These are phyloP conservation scores for Mimumesa dahlbomi DNA, from an alignment of 2,888 invertebrate species.

Conservation along the genomic window DNA sequence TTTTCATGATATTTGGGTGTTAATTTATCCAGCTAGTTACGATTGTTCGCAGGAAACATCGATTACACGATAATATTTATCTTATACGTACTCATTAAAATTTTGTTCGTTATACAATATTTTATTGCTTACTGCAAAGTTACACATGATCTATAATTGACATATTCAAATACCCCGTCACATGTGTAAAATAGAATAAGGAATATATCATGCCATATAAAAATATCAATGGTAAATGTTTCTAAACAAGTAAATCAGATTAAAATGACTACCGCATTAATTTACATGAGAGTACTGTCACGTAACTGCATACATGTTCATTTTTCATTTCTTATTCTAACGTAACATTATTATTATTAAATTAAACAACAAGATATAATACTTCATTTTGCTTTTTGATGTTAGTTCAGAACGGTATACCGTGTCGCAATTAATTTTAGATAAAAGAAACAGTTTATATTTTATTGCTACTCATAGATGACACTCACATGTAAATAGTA, in stretches of 20 bases:
- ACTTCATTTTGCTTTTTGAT: slow-evolving; percentile 28
- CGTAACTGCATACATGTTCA: slow-evolving; percentile 35
- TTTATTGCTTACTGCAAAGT: no score
- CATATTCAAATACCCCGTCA: slow-evolving; percentile 18
- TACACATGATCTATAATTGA: no score
- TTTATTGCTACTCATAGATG: slow-evolving; percentile 70
- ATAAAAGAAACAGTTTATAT: slow-evolving; percentile 54
- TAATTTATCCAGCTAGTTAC: slow-evolving; percentile 5
- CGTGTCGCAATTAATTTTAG: slow-evolving; percentile 22
- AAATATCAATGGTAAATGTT: slow-evolving; percentile 43
- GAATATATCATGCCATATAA: slow-evolving; percentile 39
- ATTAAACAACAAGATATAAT: no score
- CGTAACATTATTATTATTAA: no score
- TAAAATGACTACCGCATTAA: slow-evolving; percentile 35
- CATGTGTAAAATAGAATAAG: slow-evolving; percentile 46
- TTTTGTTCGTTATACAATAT: no score
- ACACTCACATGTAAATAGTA: slow-evolving; percentile 77
- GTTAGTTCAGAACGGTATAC: slow-evolving; percentile 8
- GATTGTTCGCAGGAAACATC: background rate
- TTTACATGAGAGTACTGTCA: slow-evolving; percentile 31
- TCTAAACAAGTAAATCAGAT: slow-evolving; percentile 38
- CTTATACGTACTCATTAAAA: no score
- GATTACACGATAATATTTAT: slow-evolving; percentile 5
- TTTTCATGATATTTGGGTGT: slow-evolving; percentile 26
- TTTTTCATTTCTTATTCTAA: slow-evolving; percentile 18